Evolutionary conservation across 2,888 invertebrate species (phyloP), one percentile per base, ranked within the genome.

Genomic region (Phorcus lineatus): DNA sequence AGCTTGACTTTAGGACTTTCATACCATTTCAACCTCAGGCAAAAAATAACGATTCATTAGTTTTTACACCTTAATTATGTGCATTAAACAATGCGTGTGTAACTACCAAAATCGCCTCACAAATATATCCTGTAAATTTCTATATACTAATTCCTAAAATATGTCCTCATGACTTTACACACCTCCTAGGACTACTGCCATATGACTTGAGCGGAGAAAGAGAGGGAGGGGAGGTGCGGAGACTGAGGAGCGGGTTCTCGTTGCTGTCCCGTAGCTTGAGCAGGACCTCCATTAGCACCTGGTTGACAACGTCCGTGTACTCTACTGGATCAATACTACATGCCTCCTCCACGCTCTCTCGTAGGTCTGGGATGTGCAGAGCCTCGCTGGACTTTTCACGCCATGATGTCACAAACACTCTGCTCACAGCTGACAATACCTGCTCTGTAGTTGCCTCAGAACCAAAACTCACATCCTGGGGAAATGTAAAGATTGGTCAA

Each of bases 261-360:
- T 84, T 70, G 75, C 87, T 84, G n/a, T 86, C 82, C 54, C 85
- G 79, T 4, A 92, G 88, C 80, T 88, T 85, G 62, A 89, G 79
- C 47, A 92, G 81, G 9, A 90, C 89, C 82, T 93, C 92, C 90
- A 92, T 91, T 62, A 93, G 79, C 67, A 92, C 89, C 84, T 92
- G 90, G 82, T 90, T 91, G 28, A 93, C 89, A 19, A 92, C 81
- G 81, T 93, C 91, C 62, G 86, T 85, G 74, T 83, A 85, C 77
- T 92, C 89, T 19, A 52, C 24, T 16, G 47, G 19, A 0, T 31
- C 76, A 2, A 9, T 19, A 17, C 24, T 76, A 75, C 66, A 74
- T 53, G 53, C 70, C 4, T 86, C 83, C 53, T 84, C 81, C 22
- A 85, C 81, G 28, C 83, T 79, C 40, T 89, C 87, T 13, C 83